Evolutionary conservation across 1,140 invertebrate species (phyloP), one percentile per base, ranked within the genome.

Genomic region (Prorops nasuta): DNA sequence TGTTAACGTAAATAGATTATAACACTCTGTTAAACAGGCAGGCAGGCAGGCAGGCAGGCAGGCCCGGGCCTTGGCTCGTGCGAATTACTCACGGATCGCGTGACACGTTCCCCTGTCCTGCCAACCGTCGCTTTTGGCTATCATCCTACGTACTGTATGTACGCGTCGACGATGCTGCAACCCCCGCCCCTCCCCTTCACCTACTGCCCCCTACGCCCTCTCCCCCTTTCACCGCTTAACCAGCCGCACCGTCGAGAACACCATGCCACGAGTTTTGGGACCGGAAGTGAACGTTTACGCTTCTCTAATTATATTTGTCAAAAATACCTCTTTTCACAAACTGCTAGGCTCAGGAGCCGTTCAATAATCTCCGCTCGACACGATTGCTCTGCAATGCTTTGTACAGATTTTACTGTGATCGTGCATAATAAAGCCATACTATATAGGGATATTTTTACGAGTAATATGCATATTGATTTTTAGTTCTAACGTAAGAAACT

Each of bases 1-100:
- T 77, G 74, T 78, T 77, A 77, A 78, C 74, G 76, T 78, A 78
- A 78, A 78, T 78, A 78, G 76, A 78, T 78, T 78, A 78, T 78
- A 78, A 78, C 74, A 77, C 73, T 77, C 76, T 76, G 76, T 78
- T 78, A 77, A 78, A 76, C 76, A 76, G 73, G 67, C 64, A 71
- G 66, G 58, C 63, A 63, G 57, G 57, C 60, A 47, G 39, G 35
- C 31, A 48, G 34, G 40, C 35, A 42, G 40, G 40, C 61, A 66
- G 54, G 60, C 64, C 65, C 60, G 65, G 58, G 63, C 58, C 64
- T 71, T 63, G 64, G 61, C 69, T 69, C 70, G 73, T 71, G 72
- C 72, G 67, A 71, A 76, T 78, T 78, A 78, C 71, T 77, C 68
- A 78, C 74, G 76, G 73, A 76, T 78, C 76, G 76, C 67, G 70